Conservation (phyloP, 2,888 invertebrate genomes). For the Ornithoptera alexandrae region DNA sequence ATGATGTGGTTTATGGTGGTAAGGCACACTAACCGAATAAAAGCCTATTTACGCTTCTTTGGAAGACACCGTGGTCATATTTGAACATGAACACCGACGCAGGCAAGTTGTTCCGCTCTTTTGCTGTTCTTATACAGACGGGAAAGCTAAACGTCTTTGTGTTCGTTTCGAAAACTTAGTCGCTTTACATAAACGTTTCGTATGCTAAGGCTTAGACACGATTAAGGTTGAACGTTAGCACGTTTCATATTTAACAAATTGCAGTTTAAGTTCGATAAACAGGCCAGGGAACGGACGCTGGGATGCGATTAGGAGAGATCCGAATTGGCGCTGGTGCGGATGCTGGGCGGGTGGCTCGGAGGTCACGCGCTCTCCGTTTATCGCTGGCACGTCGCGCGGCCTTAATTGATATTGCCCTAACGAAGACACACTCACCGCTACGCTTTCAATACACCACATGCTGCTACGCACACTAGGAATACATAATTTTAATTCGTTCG, state of each 20-base stretch:
- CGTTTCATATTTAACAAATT: conserved; percentile 66
- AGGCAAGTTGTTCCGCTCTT: too few relatives aligned
- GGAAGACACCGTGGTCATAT: too few relatives aligned
- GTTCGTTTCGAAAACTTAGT: too few relatives aligned
- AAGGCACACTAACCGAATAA: too few relatives aligned
- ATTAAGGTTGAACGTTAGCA: conserved; percentile 65
- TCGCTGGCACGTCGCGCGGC: conserved; percentile 54
- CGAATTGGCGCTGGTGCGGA: conserved; percentile 35
- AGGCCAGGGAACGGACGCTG: conserved; percentile 34
- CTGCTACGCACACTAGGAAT: conserved; percentile 34
- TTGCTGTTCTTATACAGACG: too few relatives aligned
- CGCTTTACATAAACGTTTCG: too few relatives aligned
- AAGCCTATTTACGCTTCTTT: too few relatives aligned
- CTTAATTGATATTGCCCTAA: conserved; percentile 70
- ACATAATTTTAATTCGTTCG: conserved; percentile 27
- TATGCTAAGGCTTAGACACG: too few relatives aligned
- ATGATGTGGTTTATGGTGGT: too few relatives aligned
- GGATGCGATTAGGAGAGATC: conserved; percentile 44
- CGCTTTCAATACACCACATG: conserved; percentile 50
- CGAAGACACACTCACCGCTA: conserved; percentile 53
- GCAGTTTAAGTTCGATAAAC: conserved; percentile 46
- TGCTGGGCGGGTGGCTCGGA: conserved; percentile 34
- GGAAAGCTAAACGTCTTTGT: too few relatives aligned
- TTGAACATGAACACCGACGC: too few relatives aligned
- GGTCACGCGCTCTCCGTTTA: conserved; percentile 49